Percentiles rank a stretch among this genome's conserved stretches.
Evolutionary conservation across 2,797 vertebrate genomes (phyloP).

Genomic region (Thunnus albacares): DNA sequence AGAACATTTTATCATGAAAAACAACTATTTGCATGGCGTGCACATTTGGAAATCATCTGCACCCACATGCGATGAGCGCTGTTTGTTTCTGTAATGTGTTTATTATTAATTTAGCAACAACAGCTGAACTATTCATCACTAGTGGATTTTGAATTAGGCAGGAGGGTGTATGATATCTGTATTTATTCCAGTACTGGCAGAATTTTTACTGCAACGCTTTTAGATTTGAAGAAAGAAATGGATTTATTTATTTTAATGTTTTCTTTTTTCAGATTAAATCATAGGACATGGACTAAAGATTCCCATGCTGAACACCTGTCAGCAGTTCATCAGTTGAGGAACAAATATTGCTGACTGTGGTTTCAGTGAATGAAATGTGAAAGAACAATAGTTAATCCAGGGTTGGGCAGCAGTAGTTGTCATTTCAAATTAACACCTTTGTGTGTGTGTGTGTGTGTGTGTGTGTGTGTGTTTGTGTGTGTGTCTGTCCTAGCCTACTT

Average conservation of each 20-base stretch:
- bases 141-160: constrained; percentile 24
- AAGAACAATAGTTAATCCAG: not conserved
- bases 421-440: not conserved
- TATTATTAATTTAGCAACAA: constrained; percentile 31
- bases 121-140: constrained; percentile 40
- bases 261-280: not conserved
- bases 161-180: not conserved
- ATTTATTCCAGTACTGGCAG: not conserved
- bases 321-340: not conserved
- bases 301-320: not conserved
- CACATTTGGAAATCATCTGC: not conserved
- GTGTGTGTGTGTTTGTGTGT: not conserved
- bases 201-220: not conserved
- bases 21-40: constrained; percentile 25
- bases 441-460: not conserved
- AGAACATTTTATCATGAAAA: constrained; percentile 16
- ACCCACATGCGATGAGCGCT: not conserved
- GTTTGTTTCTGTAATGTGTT: constrained; percentile 42
- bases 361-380: not conserved
- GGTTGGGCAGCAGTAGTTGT: too few relatives aligned
- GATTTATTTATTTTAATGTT: not conserved
- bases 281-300: not conserved
- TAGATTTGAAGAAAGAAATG: not conserved
- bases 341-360: not conserved
- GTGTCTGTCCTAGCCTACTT: too few relatives aligned